Evolutionary conservation across 2,113 vertebrate genomes (phyloP).

Genomic region (Chloropsis cyanopogon): DNA sequence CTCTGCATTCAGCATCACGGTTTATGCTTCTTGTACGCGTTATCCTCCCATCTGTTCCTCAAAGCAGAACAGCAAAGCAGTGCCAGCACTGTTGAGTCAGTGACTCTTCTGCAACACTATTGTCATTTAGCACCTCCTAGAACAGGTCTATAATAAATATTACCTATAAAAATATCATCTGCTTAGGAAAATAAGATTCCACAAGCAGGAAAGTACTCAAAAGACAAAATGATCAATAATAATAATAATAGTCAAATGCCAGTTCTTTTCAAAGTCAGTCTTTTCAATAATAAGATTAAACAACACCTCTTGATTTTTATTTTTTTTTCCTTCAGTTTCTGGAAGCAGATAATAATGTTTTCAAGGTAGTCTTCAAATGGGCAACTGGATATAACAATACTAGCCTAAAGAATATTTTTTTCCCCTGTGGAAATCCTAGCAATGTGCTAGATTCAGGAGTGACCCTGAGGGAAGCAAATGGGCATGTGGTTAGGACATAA

Average conservation of each 20-base stretch:
- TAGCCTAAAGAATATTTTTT: background rate
- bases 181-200: background rate
- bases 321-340: background rate
- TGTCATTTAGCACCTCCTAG: background rate
- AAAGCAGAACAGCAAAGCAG: background rate
- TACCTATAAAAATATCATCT: background rate
- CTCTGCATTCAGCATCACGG: background rate
- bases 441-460: background rate
- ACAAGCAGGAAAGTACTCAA: background rate
- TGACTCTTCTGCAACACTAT: background rate
- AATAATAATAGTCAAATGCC: background rate
- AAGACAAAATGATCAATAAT: background rate
- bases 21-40: background rate
- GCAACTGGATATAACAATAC: background rate
- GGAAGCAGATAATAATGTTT: background rate
- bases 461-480: background rate
- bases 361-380: background rate
- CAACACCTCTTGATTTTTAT: background rate
- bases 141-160: background rate
- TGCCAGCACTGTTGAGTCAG: background rate
- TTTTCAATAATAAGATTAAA: background rate
- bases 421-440: background rate
- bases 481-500: background rate
- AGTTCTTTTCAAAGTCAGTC: background rate
- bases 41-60: background rate